These are phyloP conservation scores for Acleris literana DNA, from an alignment of 2,888 invertebrate genomes.

Conservation along the genomic window DNA sequence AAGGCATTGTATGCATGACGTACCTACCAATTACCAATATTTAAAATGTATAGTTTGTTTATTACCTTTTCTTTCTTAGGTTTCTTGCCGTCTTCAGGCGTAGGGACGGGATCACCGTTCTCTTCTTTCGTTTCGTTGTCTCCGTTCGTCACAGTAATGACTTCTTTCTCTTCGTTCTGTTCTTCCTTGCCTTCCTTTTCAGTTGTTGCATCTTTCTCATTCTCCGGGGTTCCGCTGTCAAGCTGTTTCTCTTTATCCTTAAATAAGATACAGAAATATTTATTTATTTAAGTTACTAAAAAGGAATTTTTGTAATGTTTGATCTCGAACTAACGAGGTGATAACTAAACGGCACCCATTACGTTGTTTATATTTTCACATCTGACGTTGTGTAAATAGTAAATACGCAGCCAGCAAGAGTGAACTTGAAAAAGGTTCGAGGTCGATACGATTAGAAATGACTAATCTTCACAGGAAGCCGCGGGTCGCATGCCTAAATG, in stretches of 20 bases:
- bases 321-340: not conserved
- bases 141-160: constrained; percentile 67
- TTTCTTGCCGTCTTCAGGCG: constrained; percentile 82
- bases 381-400: constrained; percentile 7
- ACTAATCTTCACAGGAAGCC: constrained; percentile 54
- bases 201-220: constrained; percentile 87
- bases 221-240: constrained; percentile 84
- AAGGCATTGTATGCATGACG: too few species aligned
- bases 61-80: constrained; percentile 86
- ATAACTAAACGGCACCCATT: not conserved
- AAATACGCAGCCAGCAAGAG: constrained; percentile 11
- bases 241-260: constrained; percentile 85
- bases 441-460: constrained; percentile 32
- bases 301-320: not conserved
- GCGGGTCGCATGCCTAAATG: constrained; percentile 45
- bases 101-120: constrained; percentile 65
- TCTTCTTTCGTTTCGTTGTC: constrained; percentile 72
- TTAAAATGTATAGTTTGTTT: too few species aligned
- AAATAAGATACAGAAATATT: constrained; percentile 40
- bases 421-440: constrained; percentile 33
- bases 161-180: constrained; percentile 62
- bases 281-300: not conserved
- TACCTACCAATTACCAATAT: not conserved
- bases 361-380: constrained; percentile 12
- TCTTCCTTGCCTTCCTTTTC: constrained; percentile 83